Evolutionary conservation across 2,113 vertebrate species (phyloP), one percentile per base, ranked within the genome.

Genomic region (Lycocorax pyrrhopterus): DNA sequence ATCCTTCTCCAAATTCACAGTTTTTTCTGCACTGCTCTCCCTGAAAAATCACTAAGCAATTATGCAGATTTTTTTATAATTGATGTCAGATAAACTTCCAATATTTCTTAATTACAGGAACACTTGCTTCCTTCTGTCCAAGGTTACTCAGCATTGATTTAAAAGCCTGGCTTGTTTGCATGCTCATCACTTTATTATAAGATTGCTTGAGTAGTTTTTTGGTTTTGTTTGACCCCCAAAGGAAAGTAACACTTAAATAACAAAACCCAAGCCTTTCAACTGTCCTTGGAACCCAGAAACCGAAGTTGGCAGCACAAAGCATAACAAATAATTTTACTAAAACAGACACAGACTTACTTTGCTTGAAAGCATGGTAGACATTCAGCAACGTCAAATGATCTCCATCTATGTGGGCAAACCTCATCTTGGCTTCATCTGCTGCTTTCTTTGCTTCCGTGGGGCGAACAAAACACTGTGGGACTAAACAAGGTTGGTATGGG

Each of bases 401-500:
- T 96, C 99, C 99, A 97, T 99, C 99, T 97, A 99, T 99, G 98
- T 99, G 99, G 97, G 99, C 99, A 93, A 99, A 99, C 96, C 99
- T 98, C 99, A 99, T 99, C 98, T 99, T 99, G 98, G 99, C 98
- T 98, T 99, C 99, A 97, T 99, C 99, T 35, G 99, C 99, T 86
- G 98, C 98, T 99, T 99, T 99, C 98, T 98, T 99, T 98, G 99
- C 99, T 98, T 99, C 99, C 98, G 98, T 99, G 97, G 99, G 99
- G 90, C 99, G 99, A 97, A 99, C 99, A 98, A 99, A 99, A 98
- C 99, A 99, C 99, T 99, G 99, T 98, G 99, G 99, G 99, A 99
- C 99, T 99, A 99, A 99, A 99, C 99, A 99, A 99, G 99, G 99
- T 99, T 99, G 99, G 99, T 99, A 99, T 99, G 98, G 99, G 99